Conservation (phyloP, 1,140 invertebrate species). For the Temnothorax longispinosus region DNA sequence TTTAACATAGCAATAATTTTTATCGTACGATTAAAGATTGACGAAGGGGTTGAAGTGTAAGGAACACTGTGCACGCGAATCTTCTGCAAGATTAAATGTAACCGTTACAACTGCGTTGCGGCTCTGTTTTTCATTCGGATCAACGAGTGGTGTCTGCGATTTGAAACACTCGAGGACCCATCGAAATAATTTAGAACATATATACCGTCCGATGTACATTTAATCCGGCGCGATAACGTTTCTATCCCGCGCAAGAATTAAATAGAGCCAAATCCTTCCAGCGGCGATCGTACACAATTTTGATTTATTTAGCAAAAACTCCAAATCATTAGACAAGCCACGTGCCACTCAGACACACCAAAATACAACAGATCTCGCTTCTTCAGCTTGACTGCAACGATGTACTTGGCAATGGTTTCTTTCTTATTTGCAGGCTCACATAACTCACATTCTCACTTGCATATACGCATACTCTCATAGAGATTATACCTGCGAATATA, state of each 20-base stretch:
- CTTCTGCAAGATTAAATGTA: neutral
- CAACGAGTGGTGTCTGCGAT: constrained; percentile 30
- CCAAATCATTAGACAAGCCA: neutral
- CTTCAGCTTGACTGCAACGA: constrained; percentile 63
- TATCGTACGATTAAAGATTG: neutral
- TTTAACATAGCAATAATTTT: neutral
- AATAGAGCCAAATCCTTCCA: neutral
- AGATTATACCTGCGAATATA: constrained; percentile 34
- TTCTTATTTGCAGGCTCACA: constrained; percentile 63
- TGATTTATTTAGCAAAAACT: constrained; percentile 28
- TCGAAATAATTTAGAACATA: constrained; percentile 20
- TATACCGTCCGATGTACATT: neutral
- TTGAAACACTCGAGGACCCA: neutral
- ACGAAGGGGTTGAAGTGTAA: neutral
- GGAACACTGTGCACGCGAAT: neutral
- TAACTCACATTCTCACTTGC: constrained; percentile 38
- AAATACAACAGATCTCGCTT: constrained; percentile 58
- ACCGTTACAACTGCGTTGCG: neutral
- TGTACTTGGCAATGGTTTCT: constrained; percentile 67
- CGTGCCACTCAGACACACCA: constrained; percentile 23
- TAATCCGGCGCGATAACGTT: neutral
- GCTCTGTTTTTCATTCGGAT: constrained; percentile 3
- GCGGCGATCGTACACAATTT: neutral
- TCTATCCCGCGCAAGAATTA: neutral
- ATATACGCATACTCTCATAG: constrained; percentile 42